These are phyloP conservation scores for Sebastolobus altivelis DNA, from an alignment of 2,797 vertebrate genomes.

Conservation along the genomic window DNA sequence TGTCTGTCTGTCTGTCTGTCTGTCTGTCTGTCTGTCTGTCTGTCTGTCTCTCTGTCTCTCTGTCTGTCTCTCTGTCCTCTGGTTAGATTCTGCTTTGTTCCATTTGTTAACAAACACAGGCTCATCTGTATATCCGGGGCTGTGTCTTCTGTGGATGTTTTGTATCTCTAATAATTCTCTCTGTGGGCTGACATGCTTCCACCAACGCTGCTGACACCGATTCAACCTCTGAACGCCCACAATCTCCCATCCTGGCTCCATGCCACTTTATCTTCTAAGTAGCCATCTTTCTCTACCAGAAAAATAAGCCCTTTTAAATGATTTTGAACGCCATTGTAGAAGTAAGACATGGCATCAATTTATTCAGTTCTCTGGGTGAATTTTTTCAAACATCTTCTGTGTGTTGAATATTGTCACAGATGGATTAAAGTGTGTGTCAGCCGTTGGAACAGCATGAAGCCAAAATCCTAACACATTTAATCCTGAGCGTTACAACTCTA, in stretches of 20 bases:
- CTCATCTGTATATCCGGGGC: conserved; percentile 74
- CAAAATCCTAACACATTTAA: conserved; percentile 46
- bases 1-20: not conserved
- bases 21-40: too few species aligned
- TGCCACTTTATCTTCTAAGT: conserved; percentile 41
- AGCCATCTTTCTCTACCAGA: conserved; percentile 17
- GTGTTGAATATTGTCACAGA: conserved; percentile 37
- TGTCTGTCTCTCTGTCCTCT: conserved; percentile 35
- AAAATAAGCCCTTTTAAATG: conserved; percentile 24
- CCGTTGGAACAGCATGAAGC: conserved; percentile 76
- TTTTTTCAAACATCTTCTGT: not conserved
- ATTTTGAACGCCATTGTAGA: not conserved
- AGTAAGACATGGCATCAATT: not conserved
- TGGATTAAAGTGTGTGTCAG: conserved; percentile 61
- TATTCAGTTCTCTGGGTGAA: not conserved
- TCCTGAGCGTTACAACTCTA: conserved; percentile 29
- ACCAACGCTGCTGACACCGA: conserved; percentile 75
- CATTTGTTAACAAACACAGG: conserved; percentile 56
- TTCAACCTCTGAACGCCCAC: conserved; percentile 64
- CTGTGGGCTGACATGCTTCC: conserved; percentile 76
- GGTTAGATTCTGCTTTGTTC: conserved; percentile 55
- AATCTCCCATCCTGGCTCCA: conserved; percentile 38
- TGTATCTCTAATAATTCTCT: conserved; percentile 79
- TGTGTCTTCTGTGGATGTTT: conserved; percentile 81
- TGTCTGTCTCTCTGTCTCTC: too few species aligned